Evolutionary conservation across 2,888 invertebrate species (phyloP).

Genomic region (Microctonus hyperodae): DNA sequence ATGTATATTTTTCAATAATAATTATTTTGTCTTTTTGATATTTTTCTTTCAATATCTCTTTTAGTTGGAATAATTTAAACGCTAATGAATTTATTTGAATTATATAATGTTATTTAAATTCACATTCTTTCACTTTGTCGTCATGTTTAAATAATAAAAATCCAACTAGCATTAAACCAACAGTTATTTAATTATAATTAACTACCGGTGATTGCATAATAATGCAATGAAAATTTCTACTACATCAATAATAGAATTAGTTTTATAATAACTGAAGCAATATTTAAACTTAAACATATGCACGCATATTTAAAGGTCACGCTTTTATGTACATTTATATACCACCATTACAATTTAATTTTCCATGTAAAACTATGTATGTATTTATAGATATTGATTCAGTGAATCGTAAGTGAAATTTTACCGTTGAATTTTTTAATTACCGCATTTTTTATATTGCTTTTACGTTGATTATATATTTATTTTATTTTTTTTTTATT

Average conservation of each 20-base stretch:
- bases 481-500: too few relatives aligned
- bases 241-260: background rate
- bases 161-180: background rate
- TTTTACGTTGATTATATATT: background rate
- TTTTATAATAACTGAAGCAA: constrained; percentile 10
- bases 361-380: background rate
- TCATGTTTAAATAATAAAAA: too few relatives aligned
- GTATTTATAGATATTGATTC: background rate
- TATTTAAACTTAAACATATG: background rate
- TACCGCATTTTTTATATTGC: constrained; percentile 17
- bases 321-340: background rate
- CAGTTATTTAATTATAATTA: background rate
- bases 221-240: constrained; percentile 3
- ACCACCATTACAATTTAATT: background rate
- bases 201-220: constrained; percentile 4
- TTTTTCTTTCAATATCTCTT: background rate
- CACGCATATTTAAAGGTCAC: background rate
- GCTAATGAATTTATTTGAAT: too few relatives aligned
- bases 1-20: too few relatives aligned
- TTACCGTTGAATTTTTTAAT: constrained; percentile 24
- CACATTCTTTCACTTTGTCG: too few relatives aligned
- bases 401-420: constrained; percentile 7
- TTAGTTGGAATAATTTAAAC: too few relatives aligned
- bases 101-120: too few relatives aligned
- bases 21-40: background rate